Percentiles rank a stretch among this genome's conserved stretches.
Conservation (phyloP, 2,113 vertebrate species). For the Tachuris rubrigastra region DNA sequence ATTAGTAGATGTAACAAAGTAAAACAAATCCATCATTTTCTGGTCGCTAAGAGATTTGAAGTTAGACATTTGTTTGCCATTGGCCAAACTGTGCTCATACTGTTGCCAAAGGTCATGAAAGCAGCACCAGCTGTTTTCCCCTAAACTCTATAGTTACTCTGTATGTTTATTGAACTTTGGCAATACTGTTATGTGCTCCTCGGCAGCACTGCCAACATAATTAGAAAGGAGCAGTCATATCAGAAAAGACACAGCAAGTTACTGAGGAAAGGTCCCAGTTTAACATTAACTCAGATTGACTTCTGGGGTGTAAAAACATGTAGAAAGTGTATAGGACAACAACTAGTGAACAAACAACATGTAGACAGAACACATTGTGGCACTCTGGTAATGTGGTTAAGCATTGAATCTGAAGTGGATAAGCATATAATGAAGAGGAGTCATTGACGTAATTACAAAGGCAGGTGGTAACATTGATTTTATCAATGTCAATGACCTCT, state of each 20-base stretch:
- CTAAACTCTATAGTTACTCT: constrained; percentile 43
- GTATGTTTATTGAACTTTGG: constrained; percentile 48
- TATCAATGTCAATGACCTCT: not conserved
- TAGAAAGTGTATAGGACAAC: not conserved
- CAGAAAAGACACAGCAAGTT: constrained; percentile 28
- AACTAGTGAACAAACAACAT: constrained; percentile 22
- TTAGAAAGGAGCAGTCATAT: constrained; percentile 19
- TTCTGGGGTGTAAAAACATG: constrained; percentile 11
- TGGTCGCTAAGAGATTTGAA: constrained; percentile 9
- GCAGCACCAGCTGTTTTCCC: not conserved
- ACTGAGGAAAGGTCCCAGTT: constrained; percentile 26
- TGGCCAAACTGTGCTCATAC: not conserved
- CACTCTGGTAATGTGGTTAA: no score
- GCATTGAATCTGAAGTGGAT: not conserved
- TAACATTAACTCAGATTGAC: constrained; percentile 59
- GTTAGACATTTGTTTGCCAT: constrained; percentile 34
- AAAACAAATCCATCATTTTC: constrained; percentile 28
- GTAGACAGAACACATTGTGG: not conserved
- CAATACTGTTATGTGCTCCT: constrained; percentile 9
- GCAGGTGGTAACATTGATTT: constrained; percentile 1
- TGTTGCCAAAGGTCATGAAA: constrained; percentile 37
- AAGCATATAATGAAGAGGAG: not conserved
- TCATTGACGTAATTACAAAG: constrained; percentile 45
- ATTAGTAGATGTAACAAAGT: constrained; percentile 31
- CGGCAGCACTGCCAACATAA: constrained; percentile 30